Base-by-base conservation (phyloP, 2,888 invertebrate species). In the Stenchaetothrips biformis region DNA sequence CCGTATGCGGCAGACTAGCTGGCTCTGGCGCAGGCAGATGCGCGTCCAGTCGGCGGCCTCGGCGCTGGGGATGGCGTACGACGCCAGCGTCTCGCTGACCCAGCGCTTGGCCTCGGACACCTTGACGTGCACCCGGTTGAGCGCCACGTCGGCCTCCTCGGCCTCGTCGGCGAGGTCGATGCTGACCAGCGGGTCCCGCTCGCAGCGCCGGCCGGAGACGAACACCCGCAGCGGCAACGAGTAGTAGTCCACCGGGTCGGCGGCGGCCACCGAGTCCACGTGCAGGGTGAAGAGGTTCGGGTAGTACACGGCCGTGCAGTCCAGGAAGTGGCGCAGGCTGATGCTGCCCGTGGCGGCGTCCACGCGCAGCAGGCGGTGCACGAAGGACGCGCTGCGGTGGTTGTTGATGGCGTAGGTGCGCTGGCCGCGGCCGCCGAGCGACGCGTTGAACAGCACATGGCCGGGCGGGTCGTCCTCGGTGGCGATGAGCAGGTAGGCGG, bases 281-380 rank as follows among this genome's bases (percentile, higher is more conserved):
- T 95, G 94, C 85, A 95, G 91, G 7, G 95, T 95, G 86, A 96
- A 95, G 81, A 95, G 89, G 84, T 93, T 93, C 0, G 95, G 95
- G 85, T 95, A 95, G 83, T 92, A 92, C 53, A 94, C 89, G 82
- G 95, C 95, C 84, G 94, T 92, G 87, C 95, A 95, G 85, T 92
- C 90, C 18, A 95, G 88, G 80, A 89, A 89, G 84, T 92, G 92
- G 83, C 91, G 90, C 62, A 95, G 88, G n/a, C 91, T 90, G 81
- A 95, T 92, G 83, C 92, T 90, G 21, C 95, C 95, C 82, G 90
- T 91, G 84, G 92, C 92, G 81, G 91, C 90, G 86, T 94, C 92
- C 81, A 96, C 94, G 84, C 90, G 88, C 81, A 95, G 90, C 83
- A 95, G 89, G 85, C 92, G 92, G 84, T 92, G 91, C 21, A 95